These are phyloP conservation scores for Brachionus asplanchnoidis DNA, from an alignment of 1,140 invertebrate genomes.

Conservation along the genomic window DNA sequence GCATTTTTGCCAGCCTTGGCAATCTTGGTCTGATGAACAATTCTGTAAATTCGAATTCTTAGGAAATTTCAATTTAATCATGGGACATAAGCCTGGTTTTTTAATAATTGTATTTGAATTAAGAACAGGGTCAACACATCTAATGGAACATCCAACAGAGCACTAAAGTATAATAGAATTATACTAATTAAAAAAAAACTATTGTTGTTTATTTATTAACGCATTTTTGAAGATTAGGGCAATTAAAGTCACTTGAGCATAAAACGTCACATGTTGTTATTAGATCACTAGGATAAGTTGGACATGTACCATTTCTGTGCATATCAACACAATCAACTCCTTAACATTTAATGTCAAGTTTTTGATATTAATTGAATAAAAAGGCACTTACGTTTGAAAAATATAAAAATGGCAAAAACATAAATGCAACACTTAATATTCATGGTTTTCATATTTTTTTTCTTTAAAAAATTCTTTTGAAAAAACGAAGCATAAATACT, in stretches of 20 bases:
- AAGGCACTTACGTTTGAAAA: not conserved
- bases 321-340: not conserved
- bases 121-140: not conserved
- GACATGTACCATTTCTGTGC: not conserved
- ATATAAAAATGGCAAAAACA: not conserved
- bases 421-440: no score
- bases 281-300: not conserved
- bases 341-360: not conserved
- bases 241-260: not conserved
- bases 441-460: no score
- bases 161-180: not conserved
- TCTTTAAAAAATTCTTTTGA: no score
- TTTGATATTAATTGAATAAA: not conserved
- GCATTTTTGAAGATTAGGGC: not conserved
- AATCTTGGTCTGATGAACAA: not conserved
- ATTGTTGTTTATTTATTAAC: not conserved
- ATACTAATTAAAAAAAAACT: not conserved
- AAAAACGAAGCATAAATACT: no score
- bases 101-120: not conserved
- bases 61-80: not conserved
- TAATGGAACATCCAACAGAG: not conserved
- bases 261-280: not conserved
- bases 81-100: not conserved
- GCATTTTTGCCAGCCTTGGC: not conserved
- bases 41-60: not conserved